Percentiles rank a stretch among this genome's conserved stretches.
These are phyloP conservation scores for Eulemur macaco DNA, from an alignment of 2,113 vertebrate species.

Conservation along the genomic window DNA sequence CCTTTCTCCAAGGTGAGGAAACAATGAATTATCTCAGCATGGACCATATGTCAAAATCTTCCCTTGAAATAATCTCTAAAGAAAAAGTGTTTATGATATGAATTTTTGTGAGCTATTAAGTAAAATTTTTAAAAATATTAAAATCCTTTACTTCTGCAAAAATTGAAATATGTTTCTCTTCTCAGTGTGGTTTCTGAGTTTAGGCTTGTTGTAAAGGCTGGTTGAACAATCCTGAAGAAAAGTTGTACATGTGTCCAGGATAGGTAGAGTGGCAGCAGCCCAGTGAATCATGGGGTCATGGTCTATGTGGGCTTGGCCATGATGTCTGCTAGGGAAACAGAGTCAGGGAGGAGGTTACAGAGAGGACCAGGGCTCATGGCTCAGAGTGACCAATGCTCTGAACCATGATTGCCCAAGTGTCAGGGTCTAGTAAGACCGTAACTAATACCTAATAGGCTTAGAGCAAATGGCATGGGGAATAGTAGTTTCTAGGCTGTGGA, in stretches of 20 bases:
- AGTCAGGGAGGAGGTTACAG: rapidly evolving
- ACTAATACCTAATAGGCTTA: neutral
- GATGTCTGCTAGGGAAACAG: neutral
- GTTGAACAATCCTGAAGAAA: neutral
- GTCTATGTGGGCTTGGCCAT: neutral
- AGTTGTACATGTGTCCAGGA: neutral
- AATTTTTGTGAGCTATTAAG: conserved; percentile 23
- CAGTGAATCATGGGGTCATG: neutral
- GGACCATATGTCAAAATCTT: neutral
- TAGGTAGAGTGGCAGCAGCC: neutral
- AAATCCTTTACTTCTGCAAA: neutral
- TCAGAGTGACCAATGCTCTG: neutral
- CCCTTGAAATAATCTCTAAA: conserved; percentile 29
- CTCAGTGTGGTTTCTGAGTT: neutral
- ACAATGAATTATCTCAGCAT: neutral
- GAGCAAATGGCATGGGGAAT: neutral
- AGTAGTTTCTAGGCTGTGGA: neutral
- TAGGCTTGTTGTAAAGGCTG: neutral
- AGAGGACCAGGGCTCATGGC: neutral
- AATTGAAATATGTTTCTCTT: neutral
- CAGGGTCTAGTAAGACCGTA: neutral
- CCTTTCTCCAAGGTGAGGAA: neutral
- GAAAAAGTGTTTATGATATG: neutral
- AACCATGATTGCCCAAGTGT: neutral
- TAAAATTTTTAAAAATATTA: neutral